Conservation (phyloP, 1,140 invertebrate genomes). For the Intoshia linei region DNA sequence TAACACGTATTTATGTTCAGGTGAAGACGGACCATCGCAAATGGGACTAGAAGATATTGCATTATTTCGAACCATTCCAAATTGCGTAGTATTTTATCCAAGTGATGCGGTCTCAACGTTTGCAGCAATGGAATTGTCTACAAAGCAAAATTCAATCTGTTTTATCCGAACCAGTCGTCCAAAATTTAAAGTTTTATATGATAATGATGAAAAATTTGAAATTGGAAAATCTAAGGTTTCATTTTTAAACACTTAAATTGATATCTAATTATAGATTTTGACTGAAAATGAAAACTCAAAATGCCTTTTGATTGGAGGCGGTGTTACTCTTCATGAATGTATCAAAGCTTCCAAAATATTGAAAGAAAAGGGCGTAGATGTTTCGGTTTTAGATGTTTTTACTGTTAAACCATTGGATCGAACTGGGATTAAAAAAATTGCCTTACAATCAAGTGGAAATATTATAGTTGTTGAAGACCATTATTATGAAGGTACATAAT, state of each 20-base stretch:
- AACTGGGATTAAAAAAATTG: slow-evolving; percentile 38
- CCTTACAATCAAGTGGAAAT: slow-evolving; percentile 39
- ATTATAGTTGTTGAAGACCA: slow-evolving; percentile 84
- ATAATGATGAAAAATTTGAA: slow-evolving; percentile 46
- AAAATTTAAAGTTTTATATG: slow-evolving; percentile 49
- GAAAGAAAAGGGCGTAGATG: slow-evolving; percentile 29
- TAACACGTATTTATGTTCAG: slow-evolving; percentile 21
- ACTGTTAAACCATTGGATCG: slow-evolving; percentile 74
- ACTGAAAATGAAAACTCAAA: slow-evolving; percentile 35
- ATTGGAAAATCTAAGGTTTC: slow-evolving; percentile 29
- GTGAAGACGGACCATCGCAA: slow-evolving; percentile 90
- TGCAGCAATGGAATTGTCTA: slow-evolving; percentile 63
- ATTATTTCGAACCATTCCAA: slow-evolving; percentile 63
- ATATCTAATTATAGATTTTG: slow-evolving; percentile 27
- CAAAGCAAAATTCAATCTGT: slow-evolving; percentile 68
- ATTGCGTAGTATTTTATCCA: slow-evolving; percentile 75
- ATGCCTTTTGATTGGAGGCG: slow-evolving; percentile 53
- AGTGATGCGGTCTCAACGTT: slow-evolving; percentile 70
- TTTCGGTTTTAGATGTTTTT: slow-evolving; percentile 59
- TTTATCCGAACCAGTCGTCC: slow-evolving; percentile 79
- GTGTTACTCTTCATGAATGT: slow-evolving; percentile 63
- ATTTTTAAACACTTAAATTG: not conserved
- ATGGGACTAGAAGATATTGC: slow-evolving; percentile 93
- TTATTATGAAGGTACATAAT: slow-evolving; percentile 43
- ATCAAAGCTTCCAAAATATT: slow-evolving; percentile 46